Evolutionary conservation across 2,797 vertebrate species (phyloP), one percentile per base, ranked within the genome.

Genomic region (Emys orbicularis): DNA sequence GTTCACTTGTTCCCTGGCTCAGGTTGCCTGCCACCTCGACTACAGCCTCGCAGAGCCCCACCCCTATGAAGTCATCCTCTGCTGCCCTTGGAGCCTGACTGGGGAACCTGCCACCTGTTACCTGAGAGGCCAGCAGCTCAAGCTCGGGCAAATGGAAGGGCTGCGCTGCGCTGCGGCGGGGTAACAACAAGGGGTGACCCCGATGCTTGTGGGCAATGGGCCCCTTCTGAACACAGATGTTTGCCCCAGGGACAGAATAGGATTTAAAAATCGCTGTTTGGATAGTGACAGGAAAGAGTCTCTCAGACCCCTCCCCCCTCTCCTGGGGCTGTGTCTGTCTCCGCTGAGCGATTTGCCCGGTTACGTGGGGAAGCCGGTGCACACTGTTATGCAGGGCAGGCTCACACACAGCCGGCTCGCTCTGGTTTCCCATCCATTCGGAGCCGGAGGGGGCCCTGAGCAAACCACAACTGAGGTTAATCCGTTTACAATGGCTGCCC

Each of bases 41-140:
- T 98, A 87, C 95, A 90, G 98, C 98, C 98, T 98, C 98, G 85
- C 96, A 72, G 90, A 95, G 96, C 98, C 96, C 97, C 98, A 97
- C 98, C 99, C 98, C 98, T 97, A 98, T 98, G 98, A 98, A 97
- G 97, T 98, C 97, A 98, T 97, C 84, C 90, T 97, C 93, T 92
- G 95, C 85, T 94, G 84, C 97, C 98, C 98, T 98, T 98, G 98
- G 98, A 98, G 98, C 96, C 96, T 98, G 95, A 96, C 95, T 80
- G 95, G 95, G 97, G 97, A 98, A 98, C 98, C 97, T 97, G 97
- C 97, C 98, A 98, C 98, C 97, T 98, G 98, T 98, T 98, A 98
- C 98, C 98, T 90, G 92, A 98, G 96, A 97, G 96, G 95, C 95
- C 96, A 88, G 97, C 97, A 97, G 94, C 61, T 15, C 8, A 16